Base-by-base conservation (phyloP, 2,797 vertebrate species). In the Anguilla anguilla region DNA sequence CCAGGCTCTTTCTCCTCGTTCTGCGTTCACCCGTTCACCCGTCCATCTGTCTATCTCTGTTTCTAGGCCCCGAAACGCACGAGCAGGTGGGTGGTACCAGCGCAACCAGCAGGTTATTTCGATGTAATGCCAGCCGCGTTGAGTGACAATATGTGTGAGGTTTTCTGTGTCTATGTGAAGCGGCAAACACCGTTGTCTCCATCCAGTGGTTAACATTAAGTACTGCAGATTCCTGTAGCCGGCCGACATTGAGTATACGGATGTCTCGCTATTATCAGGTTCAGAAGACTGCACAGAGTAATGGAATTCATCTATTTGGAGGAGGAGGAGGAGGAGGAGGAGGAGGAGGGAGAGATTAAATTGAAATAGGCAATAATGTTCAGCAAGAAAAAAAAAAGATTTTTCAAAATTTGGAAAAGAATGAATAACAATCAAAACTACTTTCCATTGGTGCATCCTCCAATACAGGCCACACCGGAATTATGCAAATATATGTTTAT, bases 31-130 rank as follows among this genome's bases (percentile, higher is more conserved):
- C 13, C n/a, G 7, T 57, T n/a, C 82, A 15, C 28, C 82, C 57
- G 4, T 79, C 85, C 51, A 46, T 61, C 22, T 51, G 28, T 86
- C 89, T 77, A 67, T 72, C 82, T 72, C 46, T 83, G 39, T 57
- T 31, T 88, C 51, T 77, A 35, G 79, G 79, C 79, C 79, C 79
- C 3, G 43, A 82, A 49, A 82, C 79, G 79, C 46, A 82, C 46
- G 46, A 82, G 79, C 46, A 82, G 79, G 79, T 82, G 79, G 79
- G 79, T 82, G 79, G 79, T 51, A 82, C 46, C 79, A 82, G 46
- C 46, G 79, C 79, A 82, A 46, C 79, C 79, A 82, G 79, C 43
- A 82, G 79, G 79, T 82, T 82, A 22, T 51, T 82, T 82, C 79
- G 79, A 82, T 82, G 46, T 51, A 82, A 82, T 82, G 79, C 79